Conservation (phyloP, 1,140 invertebrate species). For the Saccostrea cuccullata region DNA sequence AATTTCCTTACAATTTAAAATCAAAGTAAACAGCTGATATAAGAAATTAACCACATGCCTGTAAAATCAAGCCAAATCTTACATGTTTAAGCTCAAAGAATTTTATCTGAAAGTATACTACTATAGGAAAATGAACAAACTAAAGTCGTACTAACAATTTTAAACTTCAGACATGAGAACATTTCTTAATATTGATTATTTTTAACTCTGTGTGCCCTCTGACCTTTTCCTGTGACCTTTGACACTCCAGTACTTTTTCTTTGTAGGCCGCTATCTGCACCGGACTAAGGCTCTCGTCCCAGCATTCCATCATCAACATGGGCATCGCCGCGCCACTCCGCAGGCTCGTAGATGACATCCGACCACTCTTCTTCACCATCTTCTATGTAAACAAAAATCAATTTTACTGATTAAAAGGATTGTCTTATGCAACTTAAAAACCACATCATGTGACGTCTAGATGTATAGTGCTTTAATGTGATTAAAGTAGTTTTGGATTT, state of each 20-base stretch:
- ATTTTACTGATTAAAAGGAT: neutral
- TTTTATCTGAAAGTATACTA: too few relatives aligned
- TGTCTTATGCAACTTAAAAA: too few relatives aligned
- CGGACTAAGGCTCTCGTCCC: constrained; percentile 66
- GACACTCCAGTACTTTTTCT: constrained; percentile 58
- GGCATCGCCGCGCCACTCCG: constrained; percentile 38
- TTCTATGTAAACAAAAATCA: neutral
- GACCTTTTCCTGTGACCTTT: constrained; percentile 60
- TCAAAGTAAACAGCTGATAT: too few relatives aligned
- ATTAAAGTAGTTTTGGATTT: too few relatives aligned
- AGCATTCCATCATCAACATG: constrained; percentile 72
- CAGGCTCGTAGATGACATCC: neutral
- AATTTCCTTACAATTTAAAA: too few relatives aligned
- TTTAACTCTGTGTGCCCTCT: constrained; percentile 32
- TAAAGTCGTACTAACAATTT: too few relatives aligned
- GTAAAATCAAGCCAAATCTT: too few relatives aligned
- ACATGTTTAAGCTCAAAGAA: too few relatives aligned
- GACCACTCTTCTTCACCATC: constrained; percentile 7
- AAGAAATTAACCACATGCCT: too few relatives aligned
- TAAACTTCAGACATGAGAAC: neutral
- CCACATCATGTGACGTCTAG: too few relatives aligned
- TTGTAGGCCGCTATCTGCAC: constrained; percentile 60
- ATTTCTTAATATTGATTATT: neutral
- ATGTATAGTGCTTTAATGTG: too few relatives aligned
- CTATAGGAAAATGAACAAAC: too few relatives aligned